Evolutionary conservation across 2,888 invertebrate species (phyloP).

Genomic region (Mesoligia furuncula): DNA sequence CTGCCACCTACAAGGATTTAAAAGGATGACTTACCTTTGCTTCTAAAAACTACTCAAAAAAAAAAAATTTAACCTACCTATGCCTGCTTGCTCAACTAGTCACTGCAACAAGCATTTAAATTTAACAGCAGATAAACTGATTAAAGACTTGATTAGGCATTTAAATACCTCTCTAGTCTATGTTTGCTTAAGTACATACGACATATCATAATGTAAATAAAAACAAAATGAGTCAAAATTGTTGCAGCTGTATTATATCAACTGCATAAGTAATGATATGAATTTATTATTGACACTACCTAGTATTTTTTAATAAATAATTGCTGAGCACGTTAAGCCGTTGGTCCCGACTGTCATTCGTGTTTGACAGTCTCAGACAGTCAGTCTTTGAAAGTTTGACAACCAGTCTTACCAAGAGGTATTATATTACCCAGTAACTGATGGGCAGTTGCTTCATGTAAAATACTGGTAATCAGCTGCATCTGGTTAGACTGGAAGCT

Average conservation of each 20-base stretch:
- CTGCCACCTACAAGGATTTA: not conserved
- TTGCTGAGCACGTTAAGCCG: not conserved
- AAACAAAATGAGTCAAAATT: constrained; percentile 23
- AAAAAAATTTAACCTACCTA: constrained; percentile 2
- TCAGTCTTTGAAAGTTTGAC: too few species aligned
- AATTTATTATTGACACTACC: constrained; percentile 38
- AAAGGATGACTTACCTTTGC: not conserved
- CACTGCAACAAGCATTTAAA: not conserved
- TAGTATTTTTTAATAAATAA: constrained; percentile 28
- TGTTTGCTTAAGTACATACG: not conserved
- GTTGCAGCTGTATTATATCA: constrained; percentile 9
- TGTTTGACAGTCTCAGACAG: too few species aligned
- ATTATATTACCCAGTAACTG: too few species aligned
- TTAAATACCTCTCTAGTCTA: not conserved
- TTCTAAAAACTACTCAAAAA: not conserved
- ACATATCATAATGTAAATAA: not conserved
- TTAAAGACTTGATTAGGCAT: not conserved
- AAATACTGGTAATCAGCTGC: too few species aligned
- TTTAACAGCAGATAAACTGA: not conserved
- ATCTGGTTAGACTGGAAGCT: too few species aligned
- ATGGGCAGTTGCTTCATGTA: too few species aligned
- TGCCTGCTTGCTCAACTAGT: not conserved
- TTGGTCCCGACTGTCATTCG: too few species aligned
- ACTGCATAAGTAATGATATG: constrained; percentile 12
- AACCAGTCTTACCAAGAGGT: too few species aligned